Conservation (phyloP, 2,113 vertebrate species). For the Onychostruthus taczanowskii region DNA sequence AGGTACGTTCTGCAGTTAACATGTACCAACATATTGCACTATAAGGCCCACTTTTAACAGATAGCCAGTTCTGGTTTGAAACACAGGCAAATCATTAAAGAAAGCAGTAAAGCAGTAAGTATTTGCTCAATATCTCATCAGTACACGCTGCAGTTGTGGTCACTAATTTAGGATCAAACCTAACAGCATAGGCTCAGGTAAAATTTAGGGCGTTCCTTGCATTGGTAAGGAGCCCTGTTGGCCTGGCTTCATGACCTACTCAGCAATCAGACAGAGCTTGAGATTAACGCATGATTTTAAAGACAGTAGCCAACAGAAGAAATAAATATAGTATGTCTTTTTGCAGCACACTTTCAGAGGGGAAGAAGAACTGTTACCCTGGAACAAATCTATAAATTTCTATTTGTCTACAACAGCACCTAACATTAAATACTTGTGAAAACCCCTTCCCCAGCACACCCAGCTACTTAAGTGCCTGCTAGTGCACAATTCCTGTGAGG, state of each 20-base stretch:
- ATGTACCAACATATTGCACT: not conserved
- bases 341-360: not conserved
- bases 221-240: not conserved
- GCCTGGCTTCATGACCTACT: not conserved
- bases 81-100: not conserved
- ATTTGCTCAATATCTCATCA: not conserved
- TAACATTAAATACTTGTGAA: not conserved
- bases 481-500: not conserved
- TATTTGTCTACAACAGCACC: not conserved
- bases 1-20: not conserved
- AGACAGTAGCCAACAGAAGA: not conserved
- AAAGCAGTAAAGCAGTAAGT: not conserved
- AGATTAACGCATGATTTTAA: not conserved
- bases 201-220: not conserved
- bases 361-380: not conserved
- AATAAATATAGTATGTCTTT: not conserved
- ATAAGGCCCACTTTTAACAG: not conserved
- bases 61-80: not conserved
- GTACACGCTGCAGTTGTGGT: not conserved
- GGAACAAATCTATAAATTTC: not conserved
- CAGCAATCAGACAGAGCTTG: not conserved
- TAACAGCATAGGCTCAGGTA: not conserved
- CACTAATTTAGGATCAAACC: not conserved
- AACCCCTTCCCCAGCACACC: not conserved
- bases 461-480: not conserved